These are phyloP conservation scores for Chionis minor DNA, from an alignment of 2,113 vertebrate genomes.

Conservation along the genomic window DNA sequence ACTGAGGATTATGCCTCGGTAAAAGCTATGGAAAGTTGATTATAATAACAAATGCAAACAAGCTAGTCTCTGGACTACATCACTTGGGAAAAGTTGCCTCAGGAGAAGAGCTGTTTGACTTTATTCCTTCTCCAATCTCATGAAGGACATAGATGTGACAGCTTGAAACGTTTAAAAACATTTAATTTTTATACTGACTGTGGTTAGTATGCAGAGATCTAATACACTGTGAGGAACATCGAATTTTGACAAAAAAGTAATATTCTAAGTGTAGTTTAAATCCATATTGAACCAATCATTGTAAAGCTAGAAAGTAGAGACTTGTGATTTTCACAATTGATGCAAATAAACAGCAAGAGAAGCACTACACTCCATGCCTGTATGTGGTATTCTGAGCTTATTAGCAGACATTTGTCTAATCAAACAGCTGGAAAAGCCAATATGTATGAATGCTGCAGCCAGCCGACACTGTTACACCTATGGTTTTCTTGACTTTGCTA, in stretches of 20 bases:
- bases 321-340: neutral
- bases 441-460: neutral
- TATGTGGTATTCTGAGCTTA: neutral
- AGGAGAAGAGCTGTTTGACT: conserved; percentile 34
- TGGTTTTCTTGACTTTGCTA: neutral
- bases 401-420: neutral
- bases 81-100: conserved; percentile 33
- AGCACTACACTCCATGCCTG: neutral
- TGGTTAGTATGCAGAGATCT: neutral
- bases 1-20: conserved; percentile 35
- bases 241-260: neutral
- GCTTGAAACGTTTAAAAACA: conserved; percentile 39
- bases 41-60: conserved; percentile 46
- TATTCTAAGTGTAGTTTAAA: neutral
- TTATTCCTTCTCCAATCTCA: neutral
- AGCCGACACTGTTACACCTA: neutral
- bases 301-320: neutral
- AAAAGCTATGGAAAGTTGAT: conserved; percentile 48
- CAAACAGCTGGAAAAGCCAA: neutral
- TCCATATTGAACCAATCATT: neutral
- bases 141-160: conserved; percentile 1
- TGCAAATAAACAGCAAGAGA: neutral
- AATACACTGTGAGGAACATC: neutral
- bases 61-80: neutral
- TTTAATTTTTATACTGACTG: neutral